Evolutionary conservation across 1,140 invertebrate genomes (phyloP).

Genomic region (Ephestia elutella): DNA sequence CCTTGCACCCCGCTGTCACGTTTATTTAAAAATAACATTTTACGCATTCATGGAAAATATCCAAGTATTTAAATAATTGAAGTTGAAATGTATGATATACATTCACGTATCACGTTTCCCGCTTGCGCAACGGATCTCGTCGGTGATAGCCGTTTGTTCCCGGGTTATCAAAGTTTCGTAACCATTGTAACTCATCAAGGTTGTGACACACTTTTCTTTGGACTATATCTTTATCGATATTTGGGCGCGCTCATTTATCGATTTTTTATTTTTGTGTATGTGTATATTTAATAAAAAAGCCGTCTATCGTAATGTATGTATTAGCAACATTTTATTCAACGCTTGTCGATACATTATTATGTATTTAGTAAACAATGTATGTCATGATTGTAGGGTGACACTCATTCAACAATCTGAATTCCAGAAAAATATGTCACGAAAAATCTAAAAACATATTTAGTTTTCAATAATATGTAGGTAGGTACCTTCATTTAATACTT

Average conservation of each 20-base stretch:
- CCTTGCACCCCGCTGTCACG: not conserved
- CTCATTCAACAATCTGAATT: no score
- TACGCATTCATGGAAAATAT: not conserved
- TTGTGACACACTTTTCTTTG: slow-evolving; percentile 66
- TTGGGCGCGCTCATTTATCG: not conserved
- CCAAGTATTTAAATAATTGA: not conserved
- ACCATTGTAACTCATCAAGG: slow-evolving; percentile 49
- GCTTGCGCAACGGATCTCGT: slow-evolving; percentile 59
- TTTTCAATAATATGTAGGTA: no score
- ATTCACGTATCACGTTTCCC: slow-evolving; percentile 30
- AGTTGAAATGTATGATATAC: not conserved
- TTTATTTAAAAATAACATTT: not conserved
- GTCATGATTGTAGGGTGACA: no score
- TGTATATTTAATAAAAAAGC: no score
- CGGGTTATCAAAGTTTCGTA: slow-evolving; percentile 58
- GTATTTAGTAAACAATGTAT: no score
- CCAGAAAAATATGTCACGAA: no score
- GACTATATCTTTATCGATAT: slow-evolving; percentile 34
- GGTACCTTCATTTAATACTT: no score
- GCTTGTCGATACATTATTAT: no score
- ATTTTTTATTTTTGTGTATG: no score
- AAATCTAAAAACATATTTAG: no score
- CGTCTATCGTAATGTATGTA: no score
- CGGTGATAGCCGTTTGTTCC: slow-evolving; percentile 52
- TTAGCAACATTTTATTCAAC: no score